These are phyloP conservation scores for Sus scrofa DNA, from an alignment of 2,113 vertebrate genomes.

Conservation along the genomic window T2T-Sscrofa CM000816.6:11028001-11028500, in stretches of 20 bases:
- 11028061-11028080: background rate
- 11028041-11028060: background rate
- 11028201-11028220: background rate
- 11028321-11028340: rapidly evolving
- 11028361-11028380: background rate
- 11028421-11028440: background rate
- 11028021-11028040: background rate
- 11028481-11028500: background rate
- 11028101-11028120: background rate
- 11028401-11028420: background rate
- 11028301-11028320: background rate
- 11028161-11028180: background rate
- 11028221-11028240: background rate
- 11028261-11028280: background rate
- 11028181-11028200: background rate
- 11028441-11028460: background rate
- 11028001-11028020: background rate
- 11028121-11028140: background rate
- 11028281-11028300: background rate
- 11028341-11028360: rapidly evolving
- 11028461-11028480: background rate
- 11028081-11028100: background rate
- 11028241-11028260: background rate
- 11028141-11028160: background rate
- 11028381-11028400: background rate